These are phyloP conservation scores for Andrena fulva DNA, from an alignment of 2,888 invertebrate species.

Conservation along the genomic window DNA sequence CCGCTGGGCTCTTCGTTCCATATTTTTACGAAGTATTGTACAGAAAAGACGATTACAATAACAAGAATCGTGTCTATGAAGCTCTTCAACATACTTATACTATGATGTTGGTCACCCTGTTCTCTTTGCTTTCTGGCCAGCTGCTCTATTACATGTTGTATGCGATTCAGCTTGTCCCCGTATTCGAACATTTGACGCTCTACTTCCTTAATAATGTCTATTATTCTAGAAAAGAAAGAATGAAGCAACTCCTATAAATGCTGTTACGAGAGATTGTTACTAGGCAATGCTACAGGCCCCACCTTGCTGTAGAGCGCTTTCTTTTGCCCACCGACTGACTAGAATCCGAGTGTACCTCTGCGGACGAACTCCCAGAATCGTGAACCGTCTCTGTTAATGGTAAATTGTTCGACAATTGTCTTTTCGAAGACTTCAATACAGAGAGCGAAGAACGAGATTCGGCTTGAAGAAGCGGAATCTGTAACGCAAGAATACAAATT, in stretches of 20 bases:
- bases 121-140: slow-evolving; percentile 80
- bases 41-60: slow-evolving; percentile 78
- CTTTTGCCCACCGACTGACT: slow-evolving; percentile 84
- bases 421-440: slow-evolving; percentile 85
- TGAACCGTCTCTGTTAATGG: slow-evolving; percentile 84
- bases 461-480: slow-evolving; percentile 85
- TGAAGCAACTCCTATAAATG: background rate
- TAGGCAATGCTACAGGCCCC: slow-evolving; percentile 29
- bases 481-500: slow-evolving; percentile 57
- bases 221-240: slow-evolving; percentile 71
- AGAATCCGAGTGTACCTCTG: slow-evolving; percentile 86
- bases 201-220: slow-evolving; percentile 78
- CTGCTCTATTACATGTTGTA: slow-evolving; percentile 82
- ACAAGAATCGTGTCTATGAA: slow-evolving; percentile 80
- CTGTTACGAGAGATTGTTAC: background rate
- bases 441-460: slow-evolving; percentile 86
- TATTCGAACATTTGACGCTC: slow-evolving; percentile 79
- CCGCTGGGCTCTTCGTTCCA: slow-evolving; percentile 71
- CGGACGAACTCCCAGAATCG: slow-evolving; percentile 85
- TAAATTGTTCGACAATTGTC: slow-evolving; percentile 85
- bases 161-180: slow-evolving; percentile 80
- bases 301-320: slow-evolving; percentile 80
- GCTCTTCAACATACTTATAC: slow-evolving; percentile 77
- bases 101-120: slow-evolving; percentile 77
- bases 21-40: slow-evolving; percentile 79